Base-by-base conservation (phyloP, 2,888 invertebrate genomes). In the Glaucopsyche alexis region DNA sequence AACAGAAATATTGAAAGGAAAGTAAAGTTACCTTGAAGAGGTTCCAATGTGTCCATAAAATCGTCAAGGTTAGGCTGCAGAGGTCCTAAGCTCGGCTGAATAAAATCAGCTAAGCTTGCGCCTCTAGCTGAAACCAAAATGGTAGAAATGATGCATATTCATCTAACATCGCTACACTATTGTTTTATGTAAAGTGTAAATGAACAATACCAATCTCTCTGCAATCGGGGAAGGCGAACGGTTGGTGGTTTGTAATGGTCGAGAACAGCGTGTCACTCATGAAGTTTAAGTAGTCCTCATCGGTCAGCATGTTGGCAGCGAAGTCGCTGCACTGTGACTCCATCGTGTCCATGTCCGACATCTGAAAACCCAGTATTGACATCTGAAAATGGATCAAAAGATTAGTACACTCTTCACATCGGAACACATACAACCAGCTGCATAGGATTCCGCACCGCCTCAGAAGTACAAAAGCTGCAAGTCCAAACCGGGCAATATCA, bases 61-160 rank as follows among this genome's bases (percentile, higher is more conserved):
- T 98, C 98, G 85, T 98, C 98, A 82, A 99, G 94, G 91, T 98
- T 98, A 77, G 99, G 99, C 90, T 99, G 99, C 76, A 99, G 93
- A 73, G 99, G 98, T 60, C 98, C 97, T 83, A 99, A 95, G 85
- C 99, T 99, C 72, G 99, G 99, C 92, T 99, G 99, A 88, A 99
- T 99, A 85, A 99, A 98, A 92, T 99, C 99, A 71, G 99, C 98
- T 84, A 97, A 94, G 82, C 96, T 96, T 73, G 97, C 97, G 79
- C 96, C 96, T 86, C 96, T 95, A 71, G 97, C 97, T 97, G 88
- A 90, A 93, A 88, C 75, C 74, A 77, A 79, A 76, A 79, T 69
- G 71, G 78, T 75, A 74, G 74, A 72, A 74, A 72, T 74, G 70
- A 72, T 29, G 40, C 47, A 71, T 66, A 70, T 71, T 64, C 40